Percentiles rank a stretch among this genome's conserved stretches.
Conservation (phyloP, 2,888 invertebrate genomes). For the Aelia acuminata region DNA sequence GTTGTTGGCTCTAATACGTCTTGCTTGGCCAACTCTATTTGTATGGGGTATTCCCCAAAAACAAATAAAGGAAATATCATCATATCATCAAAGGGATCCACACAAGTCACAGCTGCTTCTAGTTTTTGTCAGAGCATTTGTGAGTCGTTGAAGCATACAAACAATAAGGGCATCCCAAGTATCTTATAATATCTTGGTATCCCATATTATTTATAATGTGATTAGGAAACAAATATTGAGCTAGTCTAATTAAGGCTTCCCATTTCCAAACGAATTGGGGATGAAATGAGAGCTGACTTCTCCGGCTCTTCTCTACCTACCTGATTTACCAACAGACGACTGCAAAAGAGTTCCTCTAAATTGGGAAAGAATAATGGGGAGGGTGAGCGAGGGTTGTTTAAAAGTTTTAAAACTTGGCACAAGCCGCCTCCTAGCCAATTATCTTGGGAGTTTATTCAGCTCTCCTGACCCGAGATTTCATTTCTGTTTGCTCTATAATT, state of each 20-base stretch:
- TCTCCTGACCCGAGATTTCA: conserved; percentile 16
- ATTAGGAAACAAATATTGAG: neutral
- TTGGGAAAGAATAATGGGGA: conserved; percentile 33
- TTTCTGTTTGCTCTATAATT: conserved; percentile 32
- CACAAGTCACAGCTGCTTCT: too few relatives aligned
- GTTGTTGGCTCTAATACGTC: too few relatives aligned
- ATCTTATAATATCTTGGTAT: too few relatives aligned
- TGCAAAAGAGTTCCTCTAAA: conserved; percentile 35
- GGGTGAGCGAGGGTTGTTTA: conserved; percentile 45
- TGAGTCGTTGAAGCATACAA: neutral
- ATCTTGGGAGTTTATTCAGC: conserved; percentile 41
- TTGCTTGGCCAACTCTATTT: too few relatives aligned
- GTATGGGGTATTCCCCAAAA: too few relatives aligned
- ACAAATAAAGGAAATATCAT: too few relatives aligned
- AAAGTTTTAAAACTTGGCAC: conserved; percentile 48
- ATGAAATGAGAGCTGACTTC: neutral
- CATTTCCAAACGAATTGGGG: conserved; percentile 12
- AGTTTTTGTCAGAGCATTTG: too few relatives aligned
- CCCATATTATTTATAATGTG: neutral
- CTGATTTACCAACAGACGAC: conserved; percentile 46
- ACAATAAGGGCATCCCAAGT: too few relatives aligned
- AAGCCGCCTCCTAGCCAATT: conserved; percentile 42
- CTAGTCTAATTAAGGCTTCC: neutral
- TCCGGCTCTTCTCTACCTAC: neutral
- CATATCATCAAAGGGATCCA: too few relatives aligned